Percentiles rank a stretch among this genome's conserved stretches.
Conservation (phyloP, 2,888 invertebrate species). For the Ennomos erosarius region DNA sequence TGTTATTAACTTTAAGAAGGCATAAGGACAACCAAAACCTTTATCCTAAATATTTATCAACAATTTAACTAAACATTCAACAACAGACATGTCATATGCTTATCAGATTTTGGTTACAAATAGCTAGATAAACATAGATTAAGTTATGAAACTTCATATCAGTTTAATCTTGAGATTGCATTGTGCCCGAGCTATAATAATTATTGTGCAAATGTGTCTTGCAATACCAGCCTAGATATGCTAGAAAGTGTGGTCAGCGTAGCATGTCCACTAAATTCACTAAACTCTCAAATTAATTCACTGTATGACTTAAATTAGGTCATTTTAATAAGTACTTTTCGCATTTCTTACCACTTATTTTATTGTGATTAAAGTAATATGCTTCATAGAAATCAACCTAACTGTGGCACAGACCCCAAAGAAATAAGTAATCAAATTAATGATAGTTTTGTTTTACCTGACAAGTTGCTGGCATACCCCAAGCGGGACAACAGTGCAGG, state of each 20-base stretch:
- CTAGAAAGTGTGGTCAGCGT: slow-evolving; percentile 62
- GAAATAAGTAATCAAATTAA: no score
- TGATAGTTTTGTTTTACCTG: no score
- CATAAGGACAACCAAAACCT: slow-evolving; percentile 7
- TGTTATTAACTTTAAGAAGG: background rate
- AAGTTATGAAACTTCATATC: slow-evolving; percentile 43
- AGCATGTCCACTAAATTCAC: slow-evolving; percentile 44
- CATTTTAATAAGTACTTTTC: background rate
- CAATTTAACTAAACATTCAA: slow-evolving; percentile 16
- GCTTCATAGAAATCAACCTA: no score
- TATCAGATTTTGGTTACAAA: slow-evolving; percentile 42
- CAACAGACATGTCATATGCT: slow-evolving; percentile 4
- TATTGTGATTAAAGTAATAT: no score
- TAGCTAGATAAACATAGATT: slow-evolving; percentile 44
- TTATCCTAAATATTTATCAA: slow-evolving; percentile 23
- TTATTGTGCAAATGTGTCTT: slow-evolving; percentile 46
- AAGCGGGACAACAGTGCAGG: no score
- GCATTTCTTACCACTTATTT: background rate
- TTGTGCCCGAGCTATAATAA: slow-evolving; percentile 32
- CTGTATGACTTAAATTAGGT: slow-evolving; percentile 11
- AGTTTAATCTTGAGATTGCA: slow-evolving; percentile 42
- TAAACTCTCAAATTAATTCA: slow-evolving; percentile 20
- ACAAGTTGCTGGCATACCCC: no score
- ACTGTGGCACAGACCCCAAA: no score
- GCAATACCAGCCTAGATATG: slow-evolving; percentile 51